Percentiles rank a stretch among this genome's conserved stretches.
Evolutionary conservation across 2,888 invertebrate genomes (phyloP).

Genomic region (Clostera curtula): DNA sequence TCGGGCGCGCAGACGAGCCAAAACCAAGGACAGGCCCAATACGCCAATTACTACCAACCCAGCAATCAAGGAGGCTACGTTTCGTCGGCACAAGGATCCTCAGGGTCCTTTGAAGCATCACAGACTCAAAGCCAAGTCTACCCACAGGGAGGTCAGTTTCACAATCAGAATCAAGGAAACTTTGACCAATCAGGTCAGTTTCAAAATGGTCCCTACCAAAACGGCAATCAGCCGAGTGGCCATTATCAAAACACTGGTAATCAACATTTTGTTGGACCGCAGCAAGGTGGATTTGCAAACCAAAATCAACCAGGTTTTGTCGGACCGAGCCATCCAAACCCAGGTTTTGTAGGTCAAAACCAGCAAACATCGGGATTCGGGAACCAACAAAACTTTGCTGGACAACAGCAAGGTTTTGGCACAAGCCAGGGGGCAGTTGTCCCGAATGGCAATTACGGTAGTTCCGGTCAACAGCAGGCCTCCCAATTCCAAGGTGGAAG

Average conservation of each 20-base stretch:
- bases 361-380: conserved; percentile 3
- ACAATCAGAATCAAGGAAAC: conserved; percentile 18
- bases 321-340: background rate
- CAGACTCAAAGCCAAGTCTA: conserved; percentile 26
- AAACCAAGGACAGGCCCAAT: conserved; percentile 29
- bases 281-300: conserved; percentile 3
- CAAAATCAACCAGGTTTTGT: background rate
- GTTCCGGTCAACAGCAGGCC: conserved; percentile 15
- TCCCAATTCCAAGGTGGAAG: conserved; percentile 14
- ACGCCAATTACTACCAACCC: conserved; percentile 25
- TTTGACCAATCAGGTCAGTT: conserved; percentile 18
- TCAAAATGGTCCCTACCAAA: conserved; percentile 15
- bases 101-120: too few relatives aligned
- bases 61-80: conserved; percentile 19
- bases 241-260: conserved; percentile 18
- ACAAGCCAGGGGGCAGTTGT: background rate
- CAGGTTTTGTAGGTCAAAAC: conserved; percentile 5
- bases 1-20: conserved; percentile 26
- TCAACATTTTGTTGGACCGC: conserved; percentile 1
- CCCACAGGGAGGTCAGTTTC: conserved; percentile 17
- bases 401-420: conserved; percentile 7
- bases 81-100: conserved; percentile 10
- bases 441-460: conserved; percentile 12
- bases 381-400: conserved; percentile 6
- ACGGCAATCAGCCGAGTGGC: conserved; percentile 10